These are phyloP conservation scores for Hoplodrina blanda DNA, from an alignment of 2,888 invertebrate species.

Conservation along the genomic window DNA sequence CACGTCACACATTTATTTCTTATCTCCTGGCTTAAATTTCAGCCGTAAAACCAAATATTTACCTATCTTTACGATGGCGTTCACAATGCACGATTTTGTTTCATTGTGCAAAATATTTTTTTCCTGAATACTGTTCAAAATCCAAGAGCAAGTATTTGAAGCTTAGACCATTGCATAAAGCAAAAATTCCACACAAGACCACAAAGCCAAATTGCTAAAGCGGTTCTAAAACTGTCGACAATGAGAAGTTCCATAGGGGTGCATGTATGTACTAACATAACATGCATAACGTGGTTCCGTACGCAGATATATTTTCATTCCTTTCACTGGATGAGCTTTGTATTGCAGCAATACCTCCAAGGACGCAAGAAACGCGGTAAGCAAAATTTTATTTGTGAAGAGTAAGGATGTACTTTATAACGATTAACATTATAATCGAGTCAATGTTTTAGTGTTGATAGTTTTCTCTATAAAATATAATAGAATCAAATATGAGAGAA, in stretches of 20 bases:
- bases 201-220: conserved; percentile 79
- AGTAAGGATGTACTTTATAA: too few species aligned
- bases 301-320: conserved; percentile 18
- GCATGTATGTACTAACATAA: conserved; percentile 65
- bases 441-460: not conserved
- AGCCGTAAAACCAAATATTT: conserved; percentile 59
- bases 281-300: conserved; percentile 61
- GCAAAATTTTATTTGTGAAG: not conserved
- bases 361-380: not conserved
- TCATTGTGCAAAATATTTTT: conserved; percentile 33
- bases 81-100: conserved; percentile 52
- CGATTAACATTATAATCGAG: not conserved
- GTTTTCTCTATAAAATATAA: too few species aligned
- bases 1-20: conserved; percentile 66
- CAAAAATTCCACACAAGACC: conserved; percentile 74
- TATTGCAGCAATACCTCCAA: not conserved
- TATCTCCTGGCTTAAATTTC: conserved; percentile 63
- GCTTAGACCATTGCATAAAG: conserved; percentile 59
- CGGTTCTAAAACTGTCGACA: conserved; percentile 71
- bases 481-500: too few species aligned
- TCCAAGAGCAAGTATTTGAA: conserved; percentile 43
- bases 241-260: conserved; percentile 70
- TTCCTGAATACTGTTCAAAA: conserved; percentile 34
- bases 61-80: conserved; percentile 61
- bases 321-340: conserved; percentile 36